Evolutionary conservation across 1,140 invertebrate genomes (phyloP), one percentile per base, ranked within the genome.

Genomic region (Panagrolaimus sp.): DNA sequence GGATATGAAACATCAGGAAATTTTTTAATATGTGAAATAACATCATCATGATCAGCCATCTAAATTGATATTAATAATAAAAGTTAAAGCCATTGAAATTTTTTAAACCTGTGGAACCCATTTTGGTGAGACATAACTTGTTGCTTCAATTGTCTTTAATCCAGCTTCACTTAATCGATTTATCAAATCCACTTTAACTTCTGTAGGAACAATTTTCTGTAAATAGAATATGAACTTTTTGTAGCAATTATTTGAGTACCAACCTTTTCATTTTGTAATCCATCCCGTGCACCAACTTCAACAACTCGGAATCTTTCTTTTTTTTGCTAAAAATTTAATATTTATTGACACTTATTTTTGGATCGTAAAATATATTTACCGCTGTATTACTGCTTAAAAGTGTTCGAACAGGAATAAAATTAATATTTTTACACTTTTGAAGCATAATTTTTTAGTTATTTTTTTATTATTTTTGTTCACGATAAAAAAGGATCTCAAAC

Each of bases 61-160:
- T 96, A 86, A 96, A 90, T 52, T 68, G 6, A 0, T 21, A 47
- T 9, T 10, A n/a, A n/a, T 10, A 10, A 58, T 38, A 9, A 63
- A 10, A n/a, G 5, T 15, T 14, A 55, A 21, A 17, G 4, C 21
- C 0, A 43, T 43, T 5, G 4, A 26, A 24, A 66, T n/a, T 14
- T 70, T 44, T 45, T 71, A 21, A 63, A 67, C 74, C 82, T 88
- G 88, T 24, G 95, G 95, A 12, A 98, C 88, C 95, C 94, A 97
- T 88, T 97, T 96, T 12, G 94, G 90, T 71, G 94, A 97, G 0
- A 98, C 96, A 87, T 97, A 98, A 85, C 93, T 91, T 5, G 95
- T 96, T 1, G 89, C 91, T 87, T 99, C 96, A 77, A 99, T 92
- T 38, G 88, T 87, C 80, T 88, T 88, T 1, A 98, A 85, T 17